A percentile compares a stretch with the other conserved stretches of the same genome.
phyloP scores from a whole-genome alignment of 2,113 vertebrate species.

The Pelusios castaneus region DNA sequence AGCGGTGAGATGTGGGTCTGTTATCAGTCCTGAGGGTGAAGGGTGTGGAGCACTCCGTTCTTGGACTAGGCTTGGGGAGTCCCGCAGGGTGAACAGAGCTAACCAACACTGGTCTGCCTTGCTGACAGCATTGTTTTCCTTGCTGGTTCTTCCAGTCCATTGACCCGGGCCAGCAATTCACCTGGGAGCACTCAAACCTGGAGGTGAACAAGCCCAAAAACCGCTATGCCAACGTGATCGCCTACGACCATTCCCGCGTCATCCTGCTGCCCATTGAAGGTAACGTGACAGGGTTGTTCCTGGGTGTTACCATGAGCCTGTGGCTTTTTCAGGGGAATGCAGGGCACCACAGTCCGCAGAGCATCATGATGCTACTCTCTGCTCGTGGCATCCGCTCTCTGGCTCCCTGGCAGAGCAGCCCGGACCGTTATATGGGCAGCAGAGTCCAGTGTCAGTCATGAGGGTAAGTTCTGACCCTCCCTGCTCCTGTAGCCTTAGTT shows the following conservation, averaged over 20 bases:
- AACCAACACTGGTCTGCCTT: not conserved
- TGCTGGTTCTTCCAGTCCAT: conserved; percentile 84
- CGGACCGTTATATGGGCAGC: not conserved
- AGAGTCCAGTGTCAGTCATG: not conserved
- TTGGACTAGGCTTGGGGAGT: not conserved
- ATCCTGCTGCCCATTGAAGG: conserved; percentile 96
- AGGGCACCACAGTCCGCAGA: not conserved
- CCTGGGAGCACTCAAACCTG: conserved; percentile 98
- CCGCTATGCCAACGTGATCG: conserved; percentile 97
- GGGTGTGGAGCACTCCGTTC: fast-evolving
- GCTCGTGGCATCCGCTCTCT: not conserved
- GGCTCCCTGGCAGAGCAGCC: not conserved
- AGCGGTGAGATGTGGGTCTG: fast-evolving
- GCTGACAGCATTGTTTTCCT: not conserved
- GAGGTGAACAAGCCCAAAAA: conserved; percentile 99
- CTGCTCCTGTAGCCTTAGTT: conserved; percentile 8
- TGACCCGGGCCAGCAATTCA: conserved; percentile 98
- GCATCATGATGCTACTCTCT: not conserved
- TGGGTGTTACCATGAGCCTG: fast-evolving
- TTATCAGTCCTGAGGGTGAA: not conserved
- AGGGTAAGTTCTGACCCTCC: not conserved
- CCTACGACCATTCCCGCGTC: conserved; percentile 97
- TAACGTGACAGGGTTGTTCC: conserved; percentile 35
- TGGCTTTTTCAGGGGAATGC: not conserved
- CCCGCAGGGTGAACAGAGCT: not conserved